These are phyloP conservation scores for Psammodynastes pulverulentus DNA, from an alignment of 2,113 vertebrate genomes.

Conservation along the genomic window DNA sequence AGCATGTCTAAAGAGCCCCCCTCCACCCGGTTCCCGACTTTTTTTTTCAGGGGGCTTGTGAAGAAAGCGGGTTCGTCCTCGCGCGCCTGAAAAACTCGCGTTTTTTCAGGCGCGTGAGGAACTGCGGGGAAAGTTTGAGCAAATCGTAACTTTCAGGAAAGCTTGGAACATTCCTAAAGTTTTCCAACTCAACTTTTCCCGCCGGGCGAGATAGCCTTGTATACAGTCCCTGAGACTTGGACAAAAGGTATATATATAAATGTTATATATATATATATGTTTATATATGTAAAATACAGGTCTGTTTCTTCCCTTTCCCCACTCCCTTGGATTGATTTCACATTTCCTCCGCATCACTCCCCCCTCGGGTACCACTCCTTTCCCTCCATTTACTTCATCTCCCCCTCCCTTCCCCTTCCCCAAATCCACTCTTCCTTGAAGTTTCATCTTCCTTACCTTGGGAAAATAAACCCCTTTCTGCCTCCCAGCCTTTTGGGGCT, in stretches of 20 bases:
- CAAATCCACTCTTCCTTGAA: not conserved
- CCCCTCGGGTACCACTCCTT: not conserved
- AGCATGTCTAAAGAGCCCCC: not conserved
- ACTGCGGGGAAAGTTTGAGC: not conserved
- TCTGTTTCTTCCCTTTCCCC: not conserved
- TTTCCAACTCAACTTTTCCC: not conserved
- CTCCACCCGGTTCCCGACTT: too few species aligned
- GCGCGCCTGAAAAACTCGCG: too few species aligned
- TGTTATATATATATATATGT: too few species aligned
- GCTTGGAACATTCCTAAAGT: not conserved
- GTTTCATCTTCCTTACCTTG: not conserved
- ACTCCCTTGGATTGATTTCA: not conserved
- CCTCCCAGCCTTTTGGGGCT: not conserved
- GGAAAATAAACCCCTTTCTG: not conserved
- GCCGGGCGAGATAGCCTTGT: too few species aligned
- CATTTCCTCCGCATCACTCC: not conserved
- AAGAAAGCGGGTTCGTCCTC: not conserved
- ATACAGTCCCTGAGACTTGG: too few species aligned
- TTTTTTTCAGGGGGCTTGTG: too few species aligned
- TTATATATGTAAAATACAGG: too few species aligned
- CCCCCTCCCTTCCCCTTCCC: accelerated
- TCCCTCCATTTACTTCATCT: not conserved
- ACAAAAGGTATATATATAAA: not conserved
- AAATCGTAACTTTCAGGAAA: not conserved
- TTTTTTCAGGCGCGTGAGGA: not conserved